Evolutionary conservation across 1,140 invertebrate genomes (phyloP), one percentile per base, ranked within the genome.

Genomic region (Thaumatotibia leucotreta): DNA sequence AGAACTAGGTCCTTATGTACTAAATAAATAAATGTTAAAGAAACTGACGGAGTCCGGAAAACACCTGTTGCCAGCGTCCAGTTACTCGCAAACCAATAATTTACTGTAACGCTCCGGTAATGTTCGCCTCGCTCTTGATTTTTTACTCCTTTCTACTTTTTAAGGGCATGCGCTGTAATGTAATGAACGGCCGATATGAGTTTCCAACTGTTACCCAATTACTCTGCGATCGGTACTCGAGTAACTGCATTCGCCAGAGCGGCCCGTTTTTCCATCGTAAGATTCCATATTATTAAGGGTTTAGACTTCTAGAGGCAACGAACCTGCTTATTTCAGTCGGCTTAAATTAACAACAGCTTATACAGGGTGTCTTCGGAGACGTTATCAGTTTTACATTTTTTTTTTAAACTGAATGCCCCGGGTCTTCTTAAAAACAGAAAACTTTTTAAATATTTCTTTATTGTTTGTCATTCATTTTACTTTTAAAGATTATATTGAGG

Each of bases 41-140:
- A n/a, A n/a, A n/a, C 27, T 58, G 23, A 24, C 11, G 27, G 52
- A 9, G n/a, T 8, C 24, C 52, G 52, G 52, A 58, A 27, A 4
- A 11, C 52, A 27, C 52, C 52, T 17, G 52, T 8, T 6, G 23
- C 23, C 22, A 14, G 52, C 58, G 68, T 65, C 58, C 32, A 35
- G 61, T 76, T 58, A 58, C 52, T 75, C 74, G 78, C 76, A 77
- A 77, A 75, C 71, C 72, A 69, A 80, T 80, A 81, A 84, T 82
- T 84, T 81, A 77, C 70, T 76, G 69, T 73, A 71, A 67, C 66
- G 66, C 64, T 75, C 78, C 70, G 74, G 75, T 81, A 84, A 79
- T 75, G 78, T 69, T 66, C 75, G 63, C 72, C 64, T 75, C 75
- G 74, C 74, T 69, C 73, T 79, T 76, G 58, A 68, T 76, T 74